Evolutionary conservation across 2,888 invertebrate species (phyloP).

Genomic region (Linnaemya tessellans): DNA sequence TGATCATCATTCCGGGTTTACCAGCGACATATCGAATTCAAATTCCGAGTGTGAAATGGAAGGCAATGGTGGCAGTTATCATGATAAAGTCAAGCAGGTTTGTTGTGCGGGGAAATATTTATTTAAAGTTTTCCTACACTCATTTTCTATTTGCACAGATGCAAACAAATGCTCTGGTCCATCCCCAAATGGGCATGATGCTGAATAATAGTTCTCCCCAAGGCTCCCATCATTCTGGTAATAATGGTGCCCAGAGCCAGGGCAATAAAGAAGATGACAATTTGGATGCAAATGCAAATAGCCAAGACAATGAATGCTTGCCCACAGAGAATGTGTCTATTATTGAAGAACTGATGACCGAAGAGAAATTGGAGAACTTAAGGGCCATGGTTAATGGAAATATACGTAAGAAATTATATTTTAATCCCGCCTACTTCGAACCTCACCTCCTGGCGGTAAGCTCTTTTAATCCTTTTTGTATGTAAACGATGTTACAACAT

Average conservation of each 20-base stretch:
- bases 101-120: conserved; percentile 50
- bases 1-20: conserved; percentile 84
- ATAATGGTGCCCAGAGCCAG: conserved; percentile 70
- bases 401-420: conserved; percentile 91
- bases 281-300: conserved; percentile 77
- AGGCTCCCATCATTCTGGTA: conserved; percentile 68
- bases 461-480: conserved; percentile 46
- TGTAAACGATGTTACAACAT: conserved; percentile 11
- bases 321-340: conserved; percentile 94
- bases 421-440: conserved; percentile 96
- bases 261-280: conserved; percentile 75
- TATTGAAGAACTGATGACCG: conserved; percentile 88
- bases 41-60: conserved; percentile 87
- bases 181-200: conserved; percentile 84
- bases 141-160: conserved; percentile 78
- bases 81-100: conserved; percentile 81
- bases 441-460: conserved; percentile 91
- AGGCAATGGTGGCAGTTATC: conserved; percentile 72
- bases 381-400: conserved; percentile 87
- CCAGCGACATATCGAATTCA: conserved; percentile 86
- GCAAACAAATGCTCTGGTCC: conserved; percentile 89
- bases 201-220: conserved; percentile 74
- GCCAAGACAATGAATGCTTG: conserved; percentile 86
- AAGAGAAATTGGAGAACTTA: conserved; percentile 87
- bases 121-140: background rate